Evolutionary conservation across 1,140 invertebrate genomes (phyloP).

Genomic region (Drosophila subobscura): DNA sequence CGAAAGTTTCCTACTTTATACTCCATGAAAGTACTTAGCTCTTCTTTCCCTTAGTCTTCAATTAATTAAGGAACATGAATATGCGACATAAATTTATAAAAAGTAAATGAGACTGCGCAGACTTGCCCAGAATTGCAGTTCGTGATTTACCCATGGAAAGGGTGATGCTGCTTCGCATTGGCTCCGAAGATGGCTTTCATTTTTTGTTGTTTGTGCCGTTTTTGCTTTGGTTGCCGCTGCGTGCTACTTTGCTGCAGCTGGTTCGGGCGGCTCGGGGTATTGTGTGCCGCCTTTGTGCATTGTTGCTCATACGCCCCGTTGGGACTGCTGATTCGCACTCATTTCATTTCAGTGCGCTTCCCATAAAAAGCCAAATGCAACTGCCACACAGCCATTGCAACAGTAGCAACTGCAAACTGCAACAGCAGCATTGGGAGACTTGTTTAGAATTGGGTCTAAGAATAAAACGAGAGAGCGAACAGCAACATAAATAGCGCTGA

Average conservation of each 20-base stretch:
- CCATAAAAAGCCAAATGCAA: conserved; percentile 41
- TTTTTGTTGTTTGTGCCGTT: conserved; percentile 3
- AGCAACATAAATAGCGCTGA: conserved; percentile 71
- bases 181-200: conserved; percentile 33
- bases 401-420: conserved; percentile 17
- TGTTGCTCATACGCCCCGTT: conserved; percentile 72
- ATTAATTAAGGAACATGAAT: no score
- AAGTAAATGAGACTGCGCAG: not conserved
- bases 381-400: conserved; percentile 17
- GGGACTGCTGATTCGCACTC: conserved; percentile 55
- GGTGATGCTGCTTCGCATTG: conserved; percentile 38
- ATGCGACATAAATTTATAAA: not conserved
- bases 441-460: conserved; percentile 74
- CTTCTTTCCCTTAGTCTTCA: no score
- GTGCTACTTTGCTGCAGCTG: conserved; percentile 61
- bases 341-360: conserved; percentile 60
- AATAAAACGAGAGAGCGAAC: conserved; percentile 56
- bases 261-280: conserved; percentile 49
- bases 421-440: conserved; percentile 47
- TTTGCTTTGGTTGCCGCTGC: conserved; percentile 24
- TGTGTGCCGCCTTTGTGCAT: conserved; percentile 49
- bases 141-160: conserved; percentile 16
- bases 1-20: no score
- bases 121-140: conserved; percentile 7
- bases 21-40: no score